Base-by-base conservation (phyloP, 1,140 invertebrate species). In the Anthonomus grandis region DNA sequence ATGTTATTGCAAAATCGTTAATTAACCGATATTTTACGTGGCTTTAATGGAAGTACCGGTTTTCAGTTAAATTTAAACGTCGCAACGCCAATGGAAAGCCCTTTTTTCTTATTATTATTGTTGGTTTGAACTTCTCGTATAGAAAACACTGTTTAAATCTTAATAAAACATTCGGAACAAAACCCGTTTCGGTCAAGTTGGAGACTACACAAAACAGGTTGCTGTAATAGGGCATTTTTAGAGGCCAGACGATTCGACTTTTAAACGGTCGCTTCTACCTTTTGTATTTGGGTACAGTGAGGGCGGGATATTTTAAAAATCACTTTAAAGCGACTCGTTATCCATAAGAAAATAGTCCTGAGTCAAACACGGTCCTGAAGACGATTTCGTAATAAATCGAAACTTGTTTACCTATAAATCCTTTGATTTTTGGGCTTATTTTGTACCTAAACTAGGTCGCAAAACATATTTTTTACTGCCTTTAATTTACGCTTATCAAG, bases 221-320 rank as follows among this genome's bases (percentile, higher is more conserved):
- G 42, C 42, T 45, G 21, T 45, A 45, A 45, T 45, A 45, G 42
- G 42, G 42, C 42, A 45, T 45, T 45, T 45, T 45, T 2, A 9
- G 13, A 24, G 19, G 22, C 21, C 42, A 45, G 42, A 25, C 42
- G 42, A 45, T 22, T 25, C 42, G 12, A 22, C 2, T 45, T 45
- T 15, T n/a, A 45, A 38, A 13, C 4, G 4, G 36, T 45, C 13
- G 3, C 12, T 45, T 22, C 22, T 24, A 45, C 42, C 12, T 25
- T 10, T n/a, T n/a, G n/a, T n/a, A n/a, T n/a, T n/a, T n/a, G 10
- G 12, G 23, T 10, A 10, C 39, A 42, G 42, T 45, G 42, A 45
- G 42, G 42, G 42, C 42, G 42, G 39, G 13, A 18, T 42, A 19
- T 42, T 17, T 42, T 42, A 42, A 41, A 42, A 1, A 18, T 8